Evolutionary conservation across 2,797 vertebrate species (phyloP).

Genomic region (Myoxocephalus aenaeus): DNA sequence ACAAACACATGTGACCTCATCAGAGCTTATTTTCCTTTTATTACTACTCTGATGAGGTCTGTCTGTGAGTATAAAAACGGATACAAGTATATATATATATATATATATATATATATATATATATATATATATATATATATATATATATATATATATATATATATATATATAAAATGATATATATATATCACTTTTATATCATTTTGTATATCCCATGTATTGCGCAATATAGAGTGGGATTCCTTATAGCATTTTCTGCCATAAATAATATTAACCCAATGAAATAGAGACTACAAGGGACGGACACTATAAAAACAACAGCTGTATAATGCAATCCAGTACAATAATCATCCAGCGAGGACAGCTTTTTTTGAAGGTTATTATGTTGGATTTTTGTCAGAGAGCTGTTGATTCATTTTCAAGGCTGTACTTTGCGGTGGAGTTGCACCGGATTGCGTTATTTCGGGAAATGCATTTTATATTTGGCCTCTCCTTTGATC

Average conservation of each 20-base stretch:
- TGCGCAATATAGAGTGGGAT: neutral
- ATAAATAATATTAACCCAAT: neutral
- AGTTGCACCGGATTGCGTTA: slow-evolving; percentile 40
- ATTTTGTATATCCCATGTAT: neutral
- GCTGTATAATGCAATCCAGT: neutral
- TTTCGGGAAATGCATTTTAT: slow-evolving; percentile 7
- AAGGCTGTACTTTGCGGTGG: slow-evolving; percentile 16
- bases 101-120: neutral
- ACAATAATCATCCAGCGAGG: neutral
- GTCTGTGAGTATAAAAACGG: neutral
- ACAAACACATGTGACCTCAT: slow-evolving; percentile 12
- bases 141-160: neutral
- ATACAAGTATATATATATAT: neutral
- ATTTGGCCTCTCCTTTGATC: slow-evolving; percentile 38
- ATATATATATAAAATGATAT: too few species aligned
- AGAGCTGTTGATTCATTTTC: neutral
- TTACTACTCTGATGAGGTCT: slow-evolving; percentile 21
- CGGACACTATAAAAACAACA: neutral
- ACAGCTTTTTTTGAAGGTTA: neutral
- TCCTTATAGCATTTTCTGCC: neutral
- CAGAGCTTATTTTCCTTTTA: slow-evolving; percentile 7
- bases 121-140: neutral
- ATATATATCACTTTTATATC: neutral
- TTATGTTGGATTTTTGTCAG: neutral
- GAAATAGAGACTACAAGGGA: neutral